Base-by-base conservation (phyloP, 2,888 invertebrate genomes). In the Aphodius sticticus region DNA sequence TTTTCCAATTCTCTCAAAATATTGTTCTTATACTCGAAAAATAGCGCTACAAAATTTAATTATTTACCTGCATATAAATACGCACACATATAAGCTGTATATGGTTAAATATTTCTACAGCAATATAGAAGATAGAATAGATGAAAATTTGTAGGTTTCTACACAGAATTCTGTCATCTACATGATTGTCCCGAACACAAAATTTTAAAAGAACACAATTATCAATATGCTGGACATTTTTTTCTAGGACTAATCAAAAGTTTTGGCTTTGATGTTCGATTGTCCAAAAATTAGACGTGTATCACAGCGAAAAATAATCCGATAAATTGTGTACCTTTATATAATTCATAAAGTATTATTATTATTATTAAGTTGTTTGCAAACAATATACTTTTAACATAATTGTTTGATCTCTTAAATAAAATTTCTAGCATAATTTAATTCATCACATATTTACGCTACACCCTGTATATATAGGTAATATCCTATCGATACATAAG, bases 401-500 rank as follows among this genome's bases (percentile, higher is more conserved):
- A 53, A 53, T 26, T 26, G 26, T 26, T 26, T 26, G 26, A 26
- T 1, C 26, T 26, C 26, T 26, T 26, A 26, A 26, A 26, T 26
- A 3, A 26, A 26, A 26, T 26, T 26, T 26, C 1, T 26, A 26
- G 26, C 26, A 26, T 26, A 26, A 26, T 26, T 26, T 2, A 26
- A 26, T 26, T 26, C 26, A 26, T 26, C 26, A 26, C 26, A 53
- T 9, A 9, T 12, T 53, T 12, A 2, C 4, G 53, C 53, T 53
- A 53, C 53, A 53, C 53, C 53, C 53, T 53, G 53, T 53, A 53
- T 53, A 53, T 53, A 53, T 53, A 53, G 53, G 53, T 53, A 53
- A 53, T 26, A 26, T 12, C 12, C 53, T 53, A 53, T 12, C 12
- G 53, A 12, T 53, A 53, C 53, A 53, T 9, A 53, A 53, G 53